These are phyloP conservation scores for Cybosia mesomella DNA, from an alignment of 2,888 invertebrate genomes.

Conservation along the genomic window DNA sequence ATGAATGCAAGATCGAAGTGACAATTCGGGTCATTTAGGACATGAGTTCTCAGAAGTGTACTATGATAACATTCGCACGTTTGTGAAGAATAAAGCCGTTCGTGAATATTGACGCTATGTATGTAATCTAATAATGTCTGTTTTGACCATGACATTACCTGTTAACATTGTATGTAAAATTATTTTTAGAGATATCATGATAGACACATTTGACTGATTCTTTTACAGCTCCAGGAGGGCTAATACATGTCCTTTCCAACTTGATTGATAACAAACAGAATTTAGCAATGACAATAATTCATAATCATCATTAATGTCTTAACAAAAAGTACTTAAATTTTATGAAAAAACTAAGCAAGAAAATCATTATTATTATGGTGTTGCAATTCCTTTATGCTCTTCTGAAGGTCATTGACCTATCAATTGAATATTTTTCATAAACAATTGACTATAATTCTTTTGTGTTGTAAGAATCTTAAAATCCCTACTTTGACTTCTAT, in stretches of 20 bases:
- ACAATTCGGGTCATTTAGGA: constrained; percentile 13
- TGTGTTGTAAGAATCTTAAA: neutral
- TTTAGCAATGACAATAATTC: neutral
- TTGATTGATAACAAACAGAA: neutral
- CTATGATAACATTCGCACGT: neutral
- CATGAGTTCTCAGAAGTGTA: neutral
- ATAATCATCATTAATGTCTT: neutral
- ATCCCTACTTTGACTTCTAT: neutral
- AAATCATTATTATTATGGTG: neutral
- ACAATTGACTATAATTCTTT: neutral
- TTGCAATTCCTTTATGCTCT: neutral
- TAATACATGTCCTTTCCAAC: neutral
- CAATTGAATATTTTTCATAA: neutral
- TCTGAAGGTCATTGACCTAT: neutral
- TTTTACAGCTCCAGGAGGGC: neutral
- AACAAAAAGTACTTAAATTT: neutral
- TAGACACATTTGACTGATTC: neutral
- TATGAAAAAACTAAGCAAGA: neutral
- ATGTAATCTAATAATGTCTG: constrained; percentile 36
- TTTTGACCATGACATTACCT: constrained; percentile 51
- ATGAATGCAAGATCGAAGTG: constrained; percentile 19
- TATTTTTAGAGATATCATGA: no score
- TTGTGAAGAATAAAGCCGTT: neutral
- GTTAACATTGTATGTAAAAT: no score
- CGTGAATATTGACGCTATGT: constrained; percentile 36